Conservation (phyloP, 2,113 vertebrate genomes). For the Albula glossodonta region DNA sequence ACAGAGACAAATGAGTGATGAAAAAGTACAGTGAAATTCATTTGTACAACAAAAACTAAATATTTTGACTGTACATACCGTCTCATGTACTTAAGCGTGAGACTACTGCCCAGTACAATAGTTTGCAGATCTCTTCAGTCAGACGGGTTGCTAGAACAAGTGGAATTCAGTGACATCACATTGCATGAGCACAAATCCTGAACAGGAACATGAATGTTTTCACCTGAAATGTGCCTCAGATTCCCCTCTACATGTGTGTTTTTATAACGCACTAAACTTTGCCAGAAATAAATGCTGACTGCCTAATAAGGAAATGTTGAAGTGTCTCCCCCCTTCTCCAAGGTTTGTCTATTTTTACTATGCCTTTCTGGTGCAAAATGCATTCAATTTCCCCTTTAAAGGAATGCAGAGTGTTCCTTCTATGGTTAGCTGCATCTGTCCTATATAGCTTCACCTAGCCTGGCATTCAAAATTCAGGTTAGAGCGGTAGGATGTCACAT, state of each 20-base stretch:
- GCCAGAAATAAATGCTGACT: slow-evolving; percentile 43
- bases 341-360: slow-evolving; percentile 32
- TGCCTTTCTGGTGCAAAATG: slow-evolving; percentile 35
- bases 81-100: neutral
- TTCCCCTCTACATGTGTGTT: slow-evolving; percentile 40
- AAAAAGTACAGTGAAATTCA: neutral
- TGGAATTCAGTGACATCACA: slow-evolving; percentile 30
- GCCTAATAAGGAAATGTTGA: slow-evolving; percentile 49
- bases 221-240: slow-evolving; percentile 17
- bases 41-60: slow-evolving; percentile 1
- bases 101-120: neutral
- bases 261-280: slow-evolving; percentile 44
- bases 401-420: slow-evolving; percentile 25
- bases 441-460: slow-evolving; percentile 28
- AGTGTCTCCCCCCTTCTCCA: slow-evolving; percentile 9
- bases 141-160: neutral
- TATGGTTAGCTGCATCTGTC: slow-evolving; percentile 28
- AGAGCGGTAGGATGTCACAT: too few relatives aligned
- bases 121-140: neutral
- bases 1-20: neutral
- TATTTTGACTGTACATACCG: neutral
- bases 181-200: neutral
- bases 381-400: slow-evolving; percentile 30
- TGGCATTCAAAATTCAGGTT: neutral
- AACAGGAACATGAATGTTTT: neutral